Evolutionary conservation across 1,140 invertebrate species (phyloP).

Genomic region (Stratiolaelaps scimitus): DNA sequence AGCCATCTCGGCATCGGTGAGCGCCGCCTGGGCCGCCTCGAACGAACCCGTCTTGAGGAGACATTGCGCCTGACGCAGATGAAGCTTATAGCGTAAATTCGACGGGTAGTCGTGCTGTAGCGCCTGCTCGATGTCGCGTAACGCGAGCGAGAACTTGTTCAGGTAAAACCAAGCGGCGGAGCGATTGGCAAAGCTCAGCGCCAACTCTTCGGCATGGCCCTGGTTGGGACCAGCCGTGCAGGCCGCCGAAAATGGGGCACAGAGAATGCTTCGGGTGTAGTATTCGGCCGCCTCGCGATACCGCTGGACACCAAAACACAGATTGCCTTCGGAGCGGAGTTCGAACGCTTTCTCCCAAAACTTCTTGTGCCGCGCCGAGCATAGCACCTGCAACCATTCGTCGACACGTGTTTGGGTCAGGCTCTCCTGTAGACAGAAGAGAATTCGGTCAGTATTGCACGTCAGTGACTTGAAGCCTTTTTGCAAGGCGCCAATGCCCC

Average conservation of each 20-base stretch:
- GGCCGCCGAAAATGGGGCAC: constrained; percentile 36
- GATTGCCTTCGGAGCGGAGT: constrained; percentile 62
- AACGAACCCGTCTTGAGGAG: constrained; percentile 57
- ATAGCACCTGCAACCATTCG: constrained; percentile 34
- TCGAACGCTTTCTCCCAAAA: constrained; percentile 49
- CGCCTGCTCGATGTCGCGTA: constrained; percentile 55
- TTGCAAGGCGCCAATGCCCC: constrained; percentile 3
- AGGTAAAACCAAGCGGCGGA: constrained; percentile 72
- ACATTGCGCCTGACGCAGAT: constrained; percentile 60
- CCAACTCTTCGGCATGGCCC: constrained; percentile 46
- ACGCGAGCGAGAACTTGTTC: constrained; percentile 51
- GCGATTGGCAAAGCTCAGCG: constrained; percentile 67
- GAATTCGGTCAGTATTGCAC: constrained; percentile 7
- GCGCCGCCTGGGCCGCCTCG: constrained; percentile 50
- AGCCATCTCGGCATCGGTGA: constrained; percentile 53
- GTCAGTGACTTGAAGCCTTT: constrained; percentile 13
- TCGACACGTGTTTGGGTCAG: constrained; percentile 17
- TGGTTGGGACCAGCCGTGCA: constrained; percentile 33
- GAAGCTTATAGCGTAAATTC: constrained; percentile 59
- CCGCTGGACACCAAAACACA: constrained; percentile 58
- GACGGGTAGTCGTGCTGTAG: constrained; percentile 57
- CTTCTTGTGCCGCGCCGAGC: constrained; percentile 44
- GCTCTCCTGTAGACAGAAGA: constrained; percentile 20
- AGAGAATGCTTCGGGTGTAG: constrained; percentile 50
- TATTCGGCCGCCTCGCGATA: constrained; percentile 56